phyloP scores from a whole-genome alignment of 2,113 vertebrate species.

The Phyllostomus hastatus region DNA sequence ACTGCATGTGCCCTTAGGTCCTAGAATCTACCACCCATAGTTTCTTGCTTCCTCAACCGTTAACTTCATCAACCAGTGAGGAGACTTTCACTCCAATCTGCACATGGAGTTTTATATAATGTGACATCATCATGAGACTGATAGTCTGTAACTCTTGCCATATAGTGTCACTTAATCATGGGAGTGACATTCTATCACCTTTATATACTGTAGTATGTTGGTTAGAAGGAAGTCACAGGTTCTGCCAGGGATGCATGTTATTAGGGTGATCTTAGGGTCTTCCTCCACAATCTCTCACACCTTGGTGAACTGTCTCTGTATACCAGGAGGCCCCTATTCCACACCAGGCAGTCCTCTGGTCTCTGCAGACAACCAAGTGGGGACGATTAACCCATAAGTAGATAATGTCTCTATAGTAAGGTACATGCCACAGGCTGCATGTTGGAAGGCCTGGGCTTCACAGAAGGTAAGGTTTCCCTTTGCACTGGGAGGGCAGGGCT shows the following conservation, averaged over 20 bases:
- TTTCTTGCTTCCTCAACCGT: not conserved
- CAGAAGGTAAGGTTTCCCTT: not conserved
- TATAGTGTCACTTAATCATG: not conserved
- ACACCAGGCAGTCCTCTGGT: not conserved
- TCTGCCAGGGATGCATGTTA: not conserved
- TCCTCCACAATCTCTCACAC: not conserved
- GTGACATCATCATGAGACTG: not conserved
- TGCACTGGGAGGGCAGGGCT: not conserved
- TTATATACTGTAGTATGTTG: not conserved
- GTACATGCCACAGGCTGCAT: not conserved
- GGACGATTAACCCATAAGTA: not conserved
- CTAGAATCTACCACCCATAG: not conserved
- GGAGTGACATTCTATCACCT: not conserved
- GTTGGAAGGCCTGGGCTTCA: not conserved
- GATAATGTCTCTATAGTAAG: not conserved
- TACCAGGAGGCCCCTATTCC: not conserved
- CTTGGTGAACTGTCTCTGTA: rapidly evolving
- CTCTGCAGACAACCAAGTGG: not conserved
- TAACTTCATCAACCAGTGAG: not conserved
- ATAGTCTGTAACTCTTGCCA: not conserved
- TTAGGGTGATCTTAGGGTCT: not conserved
- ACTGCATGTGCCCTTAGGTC: not conserved
- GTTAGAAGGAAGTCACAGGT: not conserved
- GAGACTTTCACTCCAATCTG: not conserved
- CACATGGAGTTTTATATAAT: not conserved